phyloP scores from a whole-genome alignment of 2,888 invertebrate species.

The Pterobdella sp. region DNA sequence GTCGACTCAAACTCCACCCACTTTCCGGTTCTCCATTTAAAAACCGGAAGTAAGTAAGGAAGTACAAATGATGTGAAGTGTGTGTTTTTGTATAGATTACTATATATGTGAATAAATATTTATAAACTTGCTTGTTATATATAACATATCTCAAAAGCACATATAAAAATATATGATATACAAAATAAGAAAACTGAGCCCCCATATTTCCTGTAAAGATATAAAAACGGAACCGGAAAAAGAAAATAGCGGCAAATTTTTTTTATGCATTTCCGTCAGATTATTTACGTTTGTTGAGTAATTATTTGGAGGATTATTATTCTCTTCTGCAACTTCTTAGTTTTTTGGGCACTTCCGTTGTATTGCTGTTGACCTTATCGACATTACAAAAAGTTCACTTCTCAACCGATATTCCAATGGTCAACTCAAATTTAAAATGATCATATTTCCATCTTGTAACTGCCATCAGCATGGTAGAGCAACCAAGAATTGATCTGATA shows the following conservation, averaged over 20 bases:
- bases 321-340: no score
- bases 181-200: not conserved
- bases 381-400: no score
- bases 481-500: no score
- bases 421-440: no score
- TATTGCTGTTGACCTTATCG: no score
- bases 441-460: no score
- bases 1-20: not conserved
- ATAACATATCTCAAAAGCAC: not conserved
- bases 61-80: not conserved
- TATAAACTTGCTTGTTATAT: not conserved
- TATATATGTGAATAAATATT: not conserved
- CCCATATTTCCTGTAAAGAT: not conserved
- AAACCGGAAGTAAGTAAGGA: slow-evolving; percentile 11
- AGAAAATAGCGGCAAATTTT: not conserved
- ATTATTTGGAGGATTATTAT: not conserved
- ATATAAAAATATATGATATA: not conserved
- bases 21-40: slow-evolving; percentile 10
- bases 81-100: not conserved
- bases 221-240: slow-evolving; percentile 12
- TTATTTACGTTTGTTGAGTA: not conserved
- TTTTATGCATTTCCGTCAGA: not conserved
- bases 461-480: no score
- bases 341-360: no score
- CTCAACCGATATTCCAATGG: no score